Percentiles rank a stretch among this genome's conserved stretches.
Evolutionary conservation across 1,140 invertebrate genomes (phyloP).

Genomic region (Rhagoletis zephyria): DNA sequence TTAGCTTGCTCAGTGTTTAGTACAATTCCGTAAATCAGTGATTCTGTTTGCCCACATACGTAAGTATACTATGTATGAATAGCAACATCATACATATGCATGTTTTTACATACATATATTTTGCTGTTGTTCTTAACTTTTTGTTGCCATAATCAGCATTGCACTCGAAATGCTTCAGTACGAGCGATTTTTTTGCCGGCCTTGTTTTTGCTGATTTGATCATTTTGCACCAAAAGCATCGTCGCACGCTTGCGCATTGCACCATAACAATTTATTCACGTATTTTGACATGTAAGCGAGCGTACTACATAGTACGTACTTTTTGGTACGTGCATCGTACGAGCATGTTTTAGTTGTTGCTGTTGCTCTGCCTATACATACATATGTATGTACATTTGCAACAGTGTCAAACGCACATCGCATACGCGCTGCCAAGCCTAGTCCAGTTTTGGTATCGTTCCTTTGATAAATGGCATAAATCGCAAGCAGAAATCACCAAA

Average conservation of each 20-base stretch:
- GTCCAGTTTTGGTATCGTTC: constrained; percentile 23
- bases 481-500: background rate
- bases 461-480: constrained; percentile 31
- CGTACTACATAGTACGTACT: background rate
- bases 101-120: background rate
- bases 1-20: background rate
- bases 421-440: constrained; percentile 29
- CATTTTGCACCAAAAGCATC: background rate
- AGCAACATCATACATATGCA: background rate
- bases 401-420: constrained; percentile 8
- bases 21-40: background rate
- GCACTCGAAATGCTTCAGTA: background rate
- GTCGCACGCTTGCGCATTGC: constrained; percentile 36
- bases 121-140: background rate
- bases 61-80: background rate
- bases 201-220: constrained; percentile 1
- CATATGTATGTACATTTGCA: background rate
- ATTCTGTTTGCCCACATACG: background rate
- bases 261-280: constrained; percentile 51
- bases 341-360: background rate
- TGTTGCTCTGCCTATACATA: too few species aligned
- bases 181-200: background rate
- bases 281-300: constrained; percentile 20
- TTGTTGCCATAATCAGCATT: background rate
- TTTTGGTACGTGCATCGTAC: background rate